Base-by-base conservation (phyloP, 2,888 invertebrate species). In the Nebria brevicollis region DNA sequence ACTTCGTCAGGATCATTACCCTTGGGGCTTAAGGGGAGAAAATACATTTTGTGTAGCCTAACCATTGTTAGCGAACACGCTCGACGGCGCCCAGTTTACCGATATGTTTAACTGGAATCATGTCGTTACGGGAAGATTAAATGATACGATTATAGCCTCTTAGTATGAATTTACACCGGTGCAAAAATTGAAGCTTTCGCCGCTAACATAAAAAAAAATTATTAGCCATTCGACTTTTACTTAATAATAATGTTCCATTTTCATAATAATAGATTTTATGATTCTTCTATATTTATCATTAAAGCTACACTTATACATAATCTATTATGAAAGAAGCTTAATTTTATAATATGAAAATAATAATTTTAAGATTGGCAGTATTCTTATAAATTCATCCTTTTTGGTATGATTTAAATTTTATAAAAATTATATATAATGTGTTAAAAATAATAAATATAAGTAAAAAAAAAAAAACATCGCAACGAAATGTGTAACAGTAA, bases 91-190 rank as follows among this genome's bases (percentile, higher is more conserved):
- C 42, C 73, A 15, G 42, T 20, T 43, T 11, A 26, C 78, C 78
- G 78, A 78, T 78, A 78, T 78, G 74, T 78, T 78, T 78, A 73
- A 65, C 65, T 73, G 43, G 34, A 78, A 78, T 78, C 78, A 65
- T 73, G 78, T 70, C 70, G 25, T 78, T 20, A 72, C 64, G 20
- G 10, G 65, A 41, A 78, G 77, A 78, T 78, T 78, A 78, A 73
- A 78, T 73, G 73, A 78, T 78, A 73, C 26, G 64, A 41, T 73
- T 78, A 78, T 78, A 66, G 73, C 20, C 73, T 66, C 73, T 73
- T 73, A 78, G 41, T 78, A 73, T 66, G 73, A 72, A 73, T 34
- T 66, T 66, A 78, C 73, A n/a, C 72, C 7, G 64, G 65, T 7
- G 4, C 70, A 13, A 7, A 7, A 34, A 25, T 25, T 25, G 13